Evolutionary conservation across 2,113 vertebrate genomes (phyloP), one percentile per base, ranked within the genome.

Genomic region (Notarius quadriscutis): DNA sequence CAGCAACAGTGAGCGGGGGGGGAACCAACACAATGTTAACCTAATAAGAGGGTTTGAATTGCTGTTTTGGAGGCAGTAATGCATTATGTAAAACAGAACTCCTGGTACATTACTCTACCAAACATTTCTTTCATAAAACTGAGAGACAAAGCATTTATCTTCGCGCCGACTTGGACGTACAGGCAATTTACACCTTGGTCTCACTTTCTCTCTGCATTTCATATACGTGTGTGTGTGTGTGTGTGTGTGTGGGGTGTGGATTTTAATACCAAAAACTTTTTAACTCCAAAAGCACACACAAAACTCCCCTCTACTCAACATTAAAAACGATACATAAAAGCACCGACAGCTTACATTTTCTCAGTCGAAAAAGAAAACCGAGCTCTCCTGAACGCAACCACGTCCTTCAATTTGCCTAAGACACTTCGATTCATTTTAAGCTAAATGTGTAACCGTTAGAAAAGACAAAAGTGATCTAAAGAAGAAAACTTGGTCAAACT

Each of bases 1-100:
- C 74, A 51, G 74, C 74, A 51, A 75, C 72, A 51, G 48, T 75
- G 41, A 51, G 48, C 71, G 48, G 7, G 7, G 27, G 17, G 15
- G n/a, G 41, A 12, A 74, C 41, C 41, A 20, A 74, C 3, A 74
- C 3, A 9, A 11, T 15, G 20, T 25, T 77, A 77, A 77, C 12
- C 74, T 77, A 77, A 77, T 77, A 77, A 77, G 22, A 77, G 48
- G 48, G 74, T 51, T 77, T n/a, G 74, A 51, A 14, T 77, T 77
- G 74, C 48, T 77, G 48, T 77, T 77, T 51, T 51, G 74, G 74
- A 77, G 22, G 48, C 74, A 77, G 48, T 77, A 77, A 77, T 77
- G 74, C 74, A 77, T 77, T 77, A 77, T 77, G 74, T 51, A 77
- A 77, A 77, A 6, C 10, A 77, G 74, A 77, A 51, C 48, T 51